A percentile compares a stretch with the other conserved stretches of the same genome.
Evolutionary conservation across 2,888 invertebrate genomes (phyloP).

Genomic region (Melanostoma scalare): DNA sequence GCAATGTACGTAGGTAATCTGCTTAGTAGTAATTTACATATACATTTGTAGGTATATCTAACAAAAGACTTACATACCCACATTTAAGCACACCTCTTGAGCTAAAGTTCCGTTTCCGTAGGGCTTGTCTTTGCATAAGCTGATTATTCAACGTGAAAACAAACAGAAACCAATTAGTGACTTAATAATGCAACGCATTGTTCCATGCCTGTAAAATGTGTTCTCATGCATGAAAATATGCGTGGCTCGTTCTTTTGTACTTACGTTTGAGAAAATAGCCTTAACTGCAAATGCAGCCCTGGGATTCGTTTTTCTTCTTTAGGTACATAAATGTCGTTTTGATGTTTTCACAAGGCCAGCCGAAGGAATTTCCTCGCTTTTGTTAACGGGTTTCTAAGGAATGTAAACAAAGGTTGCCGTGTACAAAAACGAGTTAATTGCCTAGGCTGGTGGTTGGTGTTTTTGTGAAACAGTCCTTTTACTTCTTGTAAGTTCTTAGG

Average conservation of each 20-base stretch:
- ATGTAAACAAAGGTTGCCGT: constrained; percentile 27
- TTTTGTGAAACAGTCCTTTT: not conserved
- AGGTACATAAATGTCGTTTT: constrained; percentile 7
- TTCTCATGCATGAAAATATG: constrained; percentile 23
- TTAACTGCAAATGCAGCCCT: not conserved
- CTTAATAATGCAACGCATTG: constrained; percentile 46
- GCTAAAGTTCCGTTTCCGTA: too few relatives aligned
- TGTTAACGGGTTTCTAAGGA: constrained; percentile 10
- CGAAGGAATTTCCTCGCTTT: constrained; percentile 19
- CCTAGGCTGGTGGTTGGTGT: not conserved
- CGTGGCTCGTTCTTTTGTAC: constrained; percentile 23
- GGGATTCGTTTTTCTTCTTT: not conserved
- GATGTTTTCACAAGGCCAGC: constrained; percentile 20
- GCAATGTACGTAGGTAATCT: too few relatives aligned
- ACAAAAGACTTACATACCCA: too few relatives aligned
- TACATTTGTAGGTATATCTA: too few relatives aligned
- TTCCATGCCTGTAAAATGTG: constrained; percentile 15
- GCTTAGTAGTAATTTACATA: too few relatives aligned
- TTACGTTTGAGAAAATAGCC: constrained; percentile 28
- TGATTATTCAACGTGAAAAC: constrained; percentile 44
- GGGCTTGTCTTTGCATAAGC: constrained; percentile 20
- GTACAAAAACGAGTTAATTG: constrained; percentile 41
- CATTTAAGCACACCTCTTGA: too few relatives aligned
- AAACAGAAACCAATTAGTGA: constrained; percentile 57
- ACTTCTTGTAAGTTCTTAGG: too few relatives aligned